Base-by-base conservation (phyloP, 1,140 invertebrate species). In the Drosophila nikananu region DNA sequence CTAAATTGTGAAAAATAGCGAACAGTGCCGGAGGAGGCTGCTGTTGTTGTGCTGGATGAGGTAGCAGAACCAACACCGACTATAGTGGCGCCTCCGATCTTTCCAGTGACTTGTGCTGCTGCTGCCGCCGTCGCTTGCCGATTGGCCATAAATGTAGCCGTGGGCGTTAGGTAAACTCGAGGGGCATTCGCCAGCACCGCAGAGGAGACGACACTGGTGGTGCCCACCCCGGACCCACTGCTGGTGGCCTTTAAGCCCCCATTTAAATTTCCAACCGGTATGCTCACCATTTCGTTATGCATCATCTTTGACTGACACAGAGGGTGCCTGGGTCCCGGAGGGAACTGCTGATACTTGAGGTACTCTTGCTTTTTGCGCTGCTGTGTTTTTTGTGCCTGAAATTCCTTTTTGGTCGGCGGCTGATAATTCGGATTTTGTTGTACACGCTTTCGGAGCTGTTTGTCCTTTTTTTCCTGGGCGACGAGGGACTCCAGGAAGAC, bases 281-380 rank as follows among this genome's bases (percentile, higher is more conserved):
- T 79, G 65, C 86, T 92, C 32, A 93, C 92, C 81, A 93, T 91
- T 62, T 93, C 81, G 77, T 93, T 91, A 78, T 92, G 92, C 80
- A 93, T 90, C 52, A 91, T 77, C 51, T 52, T 39, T 21, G 15
- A 32, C 54, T 39, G 23, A 4, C 23, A 27, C 48, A 25, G 23
- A n/a, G 23, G 25, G 15, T 27, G 23, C 23, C 48, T 25, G 48
- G 48, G 8, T n/a, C 15, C 48, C 23, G 48, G 8, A 10, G 25
- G 48, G 23, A 49, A 49, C 48, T 15, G 46, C 13, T 8, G 23
- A 17, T 49, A 5, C 46, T 49, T 23, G 12, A 23, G 12, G 19
- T 49, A 41, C 7, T 35, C 15, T 25, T 67, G 23, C 37, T 52
- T 44, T 48, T 42, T 3, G 9, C 12, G 54, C 65, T 65, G 30